These are phyloP conservation scores for Heliothis peltigera DNA, from an alignment of 2,888 invertebrate genomes.

Conservation along the genomic window DNA sequence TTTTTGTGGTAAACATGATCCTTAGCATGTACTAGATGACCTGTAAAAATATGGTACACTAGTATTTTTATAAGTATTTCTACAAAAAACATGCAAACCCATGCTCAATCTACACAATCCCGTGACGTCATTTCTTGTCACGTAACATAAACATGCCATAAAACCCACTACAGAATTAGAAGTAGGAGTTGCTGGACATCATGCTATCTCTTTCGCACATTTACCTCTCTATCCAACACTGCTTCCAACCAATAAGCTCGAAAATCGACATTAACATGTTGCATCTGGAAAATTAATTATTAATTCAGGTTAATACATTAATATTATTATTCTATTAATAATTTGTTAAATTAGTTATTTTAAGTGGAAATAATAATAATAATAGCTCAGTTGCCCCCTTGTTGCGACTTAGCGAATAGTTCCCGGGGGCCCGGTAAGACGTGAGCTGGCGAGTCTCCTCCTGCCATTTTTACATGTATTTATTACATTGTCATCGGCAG, in stretches of 20 bases:
- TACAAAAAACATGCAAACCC: conserved; percentile 11
- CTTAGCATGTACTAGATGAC: no score
- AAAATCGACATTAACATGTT: conserved; percentile 90
- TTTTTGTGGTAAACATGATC: no score
- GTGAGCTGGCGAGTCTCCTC: no score
- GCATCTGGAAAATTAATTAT: conserved; percentile 88
- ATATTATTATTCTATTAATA: conserved; percentile 51
- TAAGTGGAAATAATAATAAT: conserved; percentile 54
- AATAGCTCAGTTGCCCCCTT: no score
- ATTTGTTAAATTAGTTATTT: conserved; percentile 11
- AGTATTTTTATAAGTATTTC: no score
- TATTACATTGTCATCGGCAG: no score
- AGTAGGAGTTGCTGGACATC: conserved; percentile 58
- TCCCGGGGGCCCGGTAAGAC: no score
- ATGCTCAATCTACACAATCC: conserved; percentile 1
- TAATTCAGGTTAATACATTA: conserved; percentile 73
- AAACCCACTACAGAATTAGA: conserved; percentile 56
- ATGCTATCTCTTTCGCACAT: conserved; percentile 89
- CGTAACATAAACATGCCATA: conserved; percentile 44
- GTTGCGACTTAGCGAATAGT: no score
- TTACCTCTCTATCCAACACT: conserved; percentile 91
- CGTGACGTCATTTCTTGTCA: neutral
- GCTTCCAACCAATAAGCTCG: conserved; percentile 90
- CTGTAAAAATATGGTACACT: no score
- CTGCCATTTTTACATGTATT: no score